Percentiles rank a stretch among this genome's conserved stretches.
phyloP scores from a whole-genome alignment of 37 sponge, comb jelly and placozoan genomes.

The Haliclona indistincta region DNA sequence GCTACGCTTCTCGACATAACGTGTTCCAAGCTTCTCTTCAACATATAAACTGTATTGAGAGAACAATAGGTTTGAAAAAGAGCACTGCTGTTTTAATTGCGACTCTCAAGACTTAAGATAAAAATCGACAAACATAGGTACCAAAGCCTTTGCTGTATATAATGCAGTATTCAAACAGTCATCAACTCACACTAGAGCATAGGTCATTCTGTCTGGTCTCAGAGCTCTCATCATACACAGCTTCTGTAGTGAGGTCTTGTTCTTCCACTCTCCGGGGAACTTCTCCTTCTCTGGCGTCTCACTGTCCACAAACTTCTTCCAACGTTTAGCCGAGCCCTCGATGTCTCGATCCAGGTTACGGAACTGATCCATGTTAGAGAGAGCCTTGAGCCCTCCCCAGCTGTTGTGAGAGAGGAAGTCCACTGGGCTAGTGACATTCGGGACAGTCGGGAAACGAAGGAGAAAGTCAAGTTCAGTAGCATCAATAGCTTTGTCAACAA shows the following conservation, averaged over 20 bases:
- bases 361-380: slow-evolving; percentile 96
- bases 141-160: background rate
- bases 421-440: slow-evolving; percentile 87
- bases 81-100: background rate
- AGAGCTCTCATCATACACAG: slow-evolving; percentile 98
- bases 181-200: slow-evolving; percentile 83
- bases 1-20: slow-evolving; percentile 82
- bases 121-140: background rate
- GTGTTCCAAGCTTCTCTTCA: slow-evolving; percentile 94
- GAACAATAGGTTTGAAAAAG: background rate
- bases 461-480: slow-evolving; percentile 94
- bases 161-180: slow-evolving; percentile 2
- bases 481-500: slow-evolving; percentile 81
- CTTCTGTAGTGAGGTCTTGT: slow-evolving; percentile 95
- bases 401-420: slow-evolving; percentile 85
- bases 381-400: slow-evolving; percentile 97
- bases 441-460: slow-evolving; percentile 81
- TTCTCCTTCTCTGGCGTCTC: slow-evolving; percentile 99
- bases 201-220: slow-evolving; percentile 97
- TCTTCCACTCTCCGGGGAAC: slow-evolving; percentile 99
- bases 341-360: slow-evolving; percentile 95
- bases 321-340: slow-evolving; percentile 95
- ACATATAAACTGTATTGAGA: slow-evolving; percentile 73
- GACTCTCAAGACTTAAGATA: background rate
- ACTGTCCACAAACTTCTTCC: slow-evolving; percentile 99